Evolutionary conservation across 2,797 vertebrate species (phyloP), one percentile per base, ranked within the genome.

Genomic region (Pogonophryne albipinna): DNA sequence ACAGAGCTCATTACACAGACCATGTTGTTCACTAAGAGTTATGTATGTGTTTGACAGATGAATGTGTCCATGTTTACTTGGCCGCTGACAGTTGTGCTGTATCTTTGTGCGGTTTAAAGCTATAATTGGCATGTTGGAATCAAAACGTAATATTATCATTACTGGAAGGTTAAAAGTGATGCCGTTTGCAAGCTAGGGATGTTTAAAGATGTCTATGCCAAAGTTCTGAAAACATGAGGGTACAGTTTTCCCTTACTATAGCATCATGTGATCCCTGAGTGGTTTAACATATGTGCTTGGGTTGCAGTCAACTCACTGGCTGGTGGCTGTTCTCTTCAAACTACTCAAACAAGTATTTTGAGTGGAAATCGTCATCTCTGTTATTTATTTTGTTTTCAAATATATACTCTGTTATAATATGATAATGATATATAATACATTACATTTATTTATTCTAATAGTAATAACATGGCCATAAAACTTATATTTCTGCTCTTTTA

Each of bases 1-100:
- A 71, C 53, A 74, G 34, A 74, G 52, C 49, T 85, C 59, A 66
- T 59, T 61, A 34, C 52, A 75, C 56, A 71, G 46, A 79, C 31
- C 20, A 58, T 34, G 17, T 14, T 17, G 50, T 69, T 70, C 49
- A 41, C 46, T 44, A 34, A 49, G 17, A 44, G 13, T 47, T 31
- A 42, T 66, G 50, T 71, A 20, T 41, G 59, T 66, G 50, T 74
- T 10, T 56, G 55, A 27, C 19, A 31, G 38, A 66, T 82, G 71
- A 64, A 77, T 51, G 56, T 51, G 56, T 75, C 52, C 41, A 71
- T 62, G 47, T 74, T 27, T 47, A 23, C 16, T 15, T 46, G 64
- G 23, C 45, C 23, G 61, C 66, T 62, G 41, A 34, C 34, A 50
- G 55, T 66, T 19, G 11, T 58, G 2, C 52, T 31, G 10, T 9